Base-by-base conservation (phyloP, 2,888 invertebrate species). In the Lepidonotus clava region DNA sequence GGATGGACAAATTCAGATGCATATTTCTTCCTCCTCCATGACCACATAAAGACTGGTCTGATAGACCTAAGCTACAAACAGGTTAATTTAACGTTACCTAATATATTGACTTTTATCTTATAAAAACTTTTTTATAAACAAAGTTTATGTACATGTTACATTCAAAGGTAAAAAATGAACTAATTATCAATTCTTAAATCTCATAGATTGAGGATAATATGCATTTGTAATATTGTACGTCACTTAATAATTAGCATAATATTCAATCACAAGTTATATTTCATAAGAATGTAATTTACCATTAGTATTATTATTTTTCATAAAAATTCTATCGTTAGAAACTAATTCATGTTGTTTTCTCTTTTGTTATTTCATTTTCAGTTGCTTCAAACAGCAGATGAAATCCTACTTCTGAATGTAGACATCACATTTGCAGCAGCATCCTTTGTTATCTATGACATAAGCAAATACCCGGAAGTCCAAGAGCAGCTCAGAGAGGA, bases 401-500 rank as follows among this genome's bases (percentile, higher is more conserved):
- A 84, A 34, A 84, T 84, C 36, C 61, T 53, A 0, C 61, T 84
- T 2, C 36, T 84, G 34, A 84, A 84, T 24, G 56, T 84, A 0
- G 84, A 84, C 38, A 84, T 84, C 56, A 34, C 36, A 5, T 56
- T 36, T 28, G 61, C 84, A 1, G 84, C 84, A 32, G 32, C 61
- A 53, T 36, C 84, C 14, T 56, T 84, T 32, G 28, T 84, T 2
- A 56, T 84, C 36, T 24, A 51, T 56, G 84, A 84, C 61, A 28
- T 84, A 21, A 18, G 32, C 34, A 18, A 32, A 1, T 32, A 84
- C 51, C 51, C 51, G 21, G 21, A 53, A 21, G 38, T 84, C 11
- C 84, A 84, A 32, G 24, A 32, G 28, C 34, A 38, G 40, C 41
- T 80, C 80, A n/a, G 24, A 32, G 34, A 80, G 80, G 80, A 80